Conservation (phyloP, 2,888 invertebrate genomes). For the Acanthosepion pharaonis region DNA sequence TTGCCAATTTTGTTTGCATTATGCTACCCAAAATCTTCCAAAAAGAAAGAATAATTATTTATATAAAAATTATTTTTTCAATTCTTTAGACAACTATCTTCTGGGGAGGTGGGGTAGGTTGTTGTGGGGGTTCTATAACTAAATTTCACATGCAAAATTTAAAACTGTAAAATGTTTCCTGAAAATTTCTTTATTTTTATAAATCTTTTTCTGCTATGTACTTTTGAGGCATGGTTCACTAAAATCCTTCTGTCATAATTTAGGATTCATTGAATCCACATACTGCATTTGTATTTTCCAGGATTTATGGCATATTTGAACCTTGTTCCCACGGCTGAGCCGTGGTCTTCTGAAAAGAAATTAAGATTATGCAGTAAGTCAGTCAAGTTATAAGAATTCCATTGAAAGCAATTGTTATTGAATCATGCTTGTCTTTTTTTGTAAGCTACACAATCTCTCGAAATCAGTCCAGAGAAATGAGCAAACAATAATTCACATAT, state of each 20-base stretch:
- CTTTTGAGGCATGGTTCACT: neutral
- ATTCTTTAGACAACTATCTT: too few species aligned
- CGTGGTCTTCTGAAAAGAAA: neutral
- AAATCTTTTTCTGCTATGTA: neutral
- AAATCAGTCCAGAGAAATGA: too few species aligned
- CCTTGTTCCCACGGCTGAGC: neutral
- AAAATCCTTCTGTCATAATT: neutral
- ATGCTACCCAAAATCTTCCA: too few species aligned
- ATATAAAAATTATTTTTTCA: too few species aligned
- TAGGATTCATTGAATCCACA: neutral
- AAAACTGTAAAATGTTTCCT: neutral
- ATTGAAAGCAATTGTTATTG: too few species aligned
- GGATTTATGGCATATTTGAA: neutral
- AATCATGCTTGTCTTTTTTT: too few species aligned
- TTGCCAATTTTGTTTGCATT: too few species aligned
- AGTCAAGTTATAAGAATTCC: neutral
- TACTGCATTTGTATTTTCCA: neutral
- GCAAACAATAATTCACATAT: too few species aligned
- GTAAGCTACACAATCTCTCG: too few species aligned
- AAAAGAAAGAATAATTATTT: too few species aligned
- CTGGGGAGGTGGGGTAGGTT: too few species aligned
- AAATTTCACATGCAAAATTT: neutral
- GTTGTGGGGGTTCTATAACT: neutral
- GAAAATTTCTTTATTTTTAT: neutral
- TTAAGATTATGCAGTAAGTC: neutral